phyloP scores from a whole-genome alignment of 2,113 vertebrate species.

The Vireo altiloquus region DNA sequence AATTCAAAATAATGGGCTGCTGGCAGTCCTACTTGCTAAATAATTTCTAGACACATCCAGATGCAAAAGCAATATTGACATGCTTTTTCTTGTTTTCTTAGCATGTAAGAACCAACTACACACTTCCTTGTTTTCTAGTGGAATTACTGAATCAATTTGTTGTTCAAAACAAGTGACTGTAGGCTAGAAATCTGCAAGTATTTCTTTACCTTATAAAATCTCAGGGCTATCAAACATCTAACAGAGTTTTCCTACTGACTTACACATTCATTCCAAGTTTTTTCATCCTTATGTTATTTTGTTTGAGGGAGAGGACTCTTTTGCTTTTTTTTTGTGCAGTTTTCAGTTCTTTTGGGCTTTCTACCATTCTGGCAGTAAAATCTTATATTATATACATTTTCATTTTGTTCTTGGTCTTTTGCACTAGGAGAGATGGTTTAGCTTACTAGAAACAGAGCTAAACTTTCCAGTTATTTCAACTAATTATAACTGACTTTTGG shows the following conservation, averaged over 20 bases:
- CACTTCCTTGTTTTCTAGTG: background rate
- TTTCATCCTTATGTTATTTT: background rate
- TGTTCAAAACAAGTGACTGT: background rate
- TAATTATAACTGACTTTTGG: background rate
- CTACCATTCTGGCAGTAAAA: background rate
- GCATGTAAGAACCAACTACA: background rate
- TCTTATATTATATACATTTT: background rate
- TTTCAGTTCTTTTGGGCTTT: background rate
- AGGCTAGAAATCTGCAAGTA: background rate
- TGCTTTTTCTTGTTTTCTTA: background rate
- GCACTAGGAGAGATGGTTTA: background rate
- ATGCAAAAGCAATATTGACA: background rate
- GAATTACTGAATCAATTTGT: background rate
- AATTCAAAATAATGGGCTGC: background rate
- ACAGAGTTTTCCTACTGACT: background rate
- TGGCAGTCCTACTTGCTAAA: background rate
- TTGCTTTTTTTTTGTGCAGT: rapidly evolving
- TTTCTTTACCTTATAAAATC: background rate
- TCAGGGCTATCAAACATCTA: background rate
- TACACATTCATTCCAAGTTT: background rate
- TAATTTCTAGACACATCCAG: background rate
- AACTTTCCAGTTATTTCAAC: background rate
- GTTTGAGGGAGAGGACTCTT: background rate
- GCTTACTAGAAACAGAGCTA: background rate
- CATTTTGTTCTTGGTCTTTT: background rate